phyloP scores from a whole-genome alignment of 2,888 invertebrate genomes.

The Agapetus fuscipes region DNA sequence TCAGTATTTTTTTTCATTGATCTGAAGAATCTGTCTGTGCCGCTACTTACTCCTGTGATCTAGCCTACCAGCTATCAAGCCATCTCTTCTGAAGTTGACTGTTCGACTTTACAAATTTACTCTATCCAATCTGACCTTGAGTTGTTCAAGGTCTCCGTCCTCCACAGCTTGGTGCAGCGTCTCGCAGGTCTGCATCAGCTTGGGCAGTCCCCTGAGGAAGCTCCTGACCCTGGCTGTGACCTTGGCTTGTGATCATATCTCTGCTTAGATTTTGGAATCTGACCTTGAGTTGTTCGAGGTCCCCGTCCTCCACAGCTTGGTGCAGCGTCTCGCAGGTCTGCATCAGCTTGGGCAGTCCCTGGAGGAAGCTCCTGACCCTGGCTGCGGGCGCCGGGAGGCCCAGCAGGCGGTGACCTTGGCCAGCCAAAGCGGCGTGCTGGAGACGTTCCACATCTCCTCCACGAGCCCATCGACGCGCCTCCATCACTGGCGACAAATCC shows the following conservation, averaged over 20 bases:
- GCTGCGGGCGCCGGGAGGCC: conserved; percentile 54
- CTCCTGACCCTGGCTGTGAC: conserved; percentile 50
- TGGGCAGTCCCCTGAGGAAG: conserved; percentile 57
- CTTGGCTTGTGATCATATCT: no score
- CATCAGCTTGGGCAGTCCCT: conserved; percentile 58
- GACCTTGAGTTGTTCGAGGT: conserved; percentile 56
- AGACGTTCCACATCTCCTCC: conserved; percentile 34
- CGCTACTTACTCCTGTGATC: no score
- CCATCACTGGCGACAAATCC: conserved; percentile 34
- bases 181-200: conserved; percentile 65
- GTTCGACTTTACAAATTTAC: no score
- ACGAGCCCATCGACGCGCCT: conserved; percentile 35
- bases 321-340: conserved; percentile 70
- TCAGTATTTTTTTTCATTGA: no score
- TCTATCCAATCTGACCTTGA: conserved; percentile 46
- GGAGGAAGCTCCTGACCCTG: conserved; percentile 53
- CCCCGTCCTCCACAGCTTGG: conserved; percentile 63
- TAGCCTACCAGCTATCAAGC: no score
- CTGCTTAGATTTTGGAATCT: no score
- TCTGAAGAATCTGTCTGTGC: no score
- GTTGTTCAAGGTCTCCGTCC: conserved; percentile 59
- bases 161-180: conserved; percentile 68
- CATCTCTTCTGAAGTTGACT: no score
- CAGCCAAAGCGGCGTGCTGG: conserved; percentile 39
- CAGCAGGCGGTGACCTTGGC: conserved; percentile 56